Percentiles rank a stretch among this genome's conserved stretches.
phyloP scores from a whole-genome alignment of 2,888 invertebrate species.

The Cetonia aurata region DNA sequence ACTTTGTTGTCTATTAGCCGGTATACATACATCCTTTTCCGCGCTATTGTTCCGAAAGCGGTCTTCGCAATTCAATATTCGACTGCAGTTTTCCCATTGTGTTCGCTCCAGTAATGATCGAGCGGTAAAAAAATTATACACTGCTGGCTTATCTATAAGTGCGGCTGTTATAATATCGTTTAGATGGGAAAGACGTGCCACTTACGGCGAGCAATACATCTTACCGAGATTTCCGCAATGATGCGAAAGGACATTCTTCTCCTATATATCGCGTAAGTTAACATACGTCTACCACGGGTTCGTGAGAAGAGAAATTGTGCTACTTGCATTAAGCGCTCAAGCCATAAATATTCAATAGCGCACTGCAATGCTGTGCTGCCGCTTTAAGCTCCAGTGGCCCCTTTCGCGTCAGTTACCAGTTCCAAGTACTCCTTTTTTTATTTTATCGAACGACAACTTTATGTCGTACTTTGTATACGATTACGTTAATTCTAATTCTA shows the following conservation, averaged over 20 bases:
- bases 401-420: neutral
- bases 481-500: too few species aligned
- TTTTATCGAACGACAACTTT: too few species aligned
- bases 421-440: conserved; percentile 8
- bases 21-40: conserved; percentile 23
- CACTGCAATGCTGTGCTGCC: neutral
- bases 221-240: too few species aligned
- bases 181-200: conserved; percentile 28
- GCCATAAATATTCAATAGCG: conserved; percentile 24
- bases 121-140: conserved; percentile 3
- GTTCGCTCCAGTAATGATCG: conserved; percentile 17
- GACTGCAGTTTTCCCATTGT: conserved; percentile 36
- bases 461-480: too few species aligned
- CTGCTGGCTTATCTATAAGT: neutral
- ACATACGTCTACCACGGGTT: neutral
- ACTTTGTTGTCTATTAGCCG: conserved; percentile 26
- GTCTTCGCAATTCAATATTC: conserved; percentile 23
- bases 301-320: conserved; percentile 39
- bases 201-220: conserved; percentile 16
- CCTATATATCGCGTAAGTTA: neutral
- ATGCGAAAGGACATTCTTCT: too few species aligned
- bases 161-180: conserved; percentile 14
- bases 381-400: conserved; percentile 1
- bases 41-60: conserved; percentile 14
- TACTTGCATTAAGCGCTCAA: conserved; percentile 23